Evolutionary conservation across 2,113 vertebrate genomes (phyloP), one percentile per base, ranked within the genome.

Genomic region (Marcusenius ussheri): DNA sequence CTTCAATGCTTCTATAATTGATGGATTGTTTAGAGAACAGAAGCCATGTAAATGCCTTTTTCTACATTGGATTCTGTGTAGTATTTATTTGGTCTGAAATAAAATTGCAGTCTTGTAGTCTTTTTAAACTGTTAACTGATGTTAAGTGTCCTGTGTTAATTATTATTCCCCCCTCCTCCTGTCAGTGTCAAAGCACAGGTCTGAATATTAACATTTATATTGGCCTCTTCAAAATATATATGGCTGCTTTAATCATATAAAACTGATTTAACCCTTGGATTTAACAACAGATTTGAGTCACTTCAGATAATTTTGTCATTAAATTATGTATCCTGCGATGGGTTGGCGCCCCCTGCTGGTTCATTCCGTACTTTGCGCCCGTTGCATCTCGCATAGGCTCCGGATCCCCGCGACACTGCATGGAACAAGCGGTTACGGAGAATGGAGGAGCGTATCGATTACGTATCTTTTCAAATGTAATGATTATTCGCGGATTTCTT

Each of bases 41-140:
- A 89, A 80, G 49, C 70, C 49, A 45, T 89, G 88, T 83, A 49
- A 70, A 88, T 70, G 24, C 39, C 39, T 83, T 74, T 51, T 89
- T 89, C 42, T 80, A 53, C 88, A 83, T 83, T 83, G 70, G 70
- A 50, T 80, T 89, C 88, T 89, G 88, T 89, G 80, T 89, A 83
- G 88, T 89, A 89, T 80, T 89, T 89, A 77, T 77, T 77, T 58
- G 88, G 70, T 80, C 66, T 89, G 66, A 83, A 89, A 89, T 89
- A 89, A 89, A 89, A 83, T 77, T 53, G 70, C 42, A 46, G 24
- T 39, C n/a, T 88, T 47, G 58, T 42, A 70, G 62, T 62, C 42
- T 70, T 88, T 88, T 88, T 70, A 88, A 47, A 83, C 45, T 46
- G 88, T 88, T 66, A 70, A 70, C n/a, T 24, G 27, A n/a, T 88